Evolutionary conservation across 2,113 vertebrate genomes (phyloP).

Genomic region (Phodopus roborovskii): DNA sequence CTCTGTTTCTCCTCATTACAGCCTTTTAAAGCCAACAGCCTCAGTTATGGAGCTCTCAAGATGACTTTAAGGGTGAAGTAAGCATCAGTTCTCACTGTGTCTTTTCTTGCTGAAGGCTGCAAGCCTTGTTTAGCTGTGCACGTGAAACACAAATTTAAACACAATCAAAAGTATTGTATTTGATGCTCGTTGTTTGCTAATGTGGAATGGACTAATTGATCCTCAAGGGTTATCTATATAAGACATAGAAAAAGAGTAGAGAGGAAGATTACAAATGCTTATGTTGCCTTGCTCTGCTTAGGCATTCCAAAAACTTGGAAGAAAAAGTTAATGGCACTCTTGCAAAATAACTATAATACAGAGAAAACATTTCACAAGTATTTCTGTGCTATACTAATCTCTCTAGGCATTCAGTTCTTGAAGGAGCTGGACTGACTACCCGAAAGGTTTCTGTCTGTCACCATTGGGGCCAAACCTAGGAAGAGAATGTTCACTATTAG

Average conservation of each 20-base stretch:
- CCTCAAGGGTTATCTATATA: not conserved
- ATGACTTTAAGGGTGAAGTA: not conserved
- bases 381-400: not conserved
- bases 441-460: conserved; percentile 21
- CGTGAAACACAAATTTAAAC: not conserved
- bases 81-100: not conserved
- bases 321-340: conserved; percentile 42
- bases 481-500: conserved; percentile 51
- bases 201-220: not conserved
- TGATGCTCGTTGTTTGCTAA: not conserved
- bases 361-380: conserved; percentile 12
- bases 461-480: not conserved
- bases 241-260: not conserved
- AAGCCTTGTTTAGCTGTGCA: not conserved
- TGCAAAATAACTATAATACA: conserved; percentile 31
- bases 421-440: not conserved
- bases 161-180: not conserved
- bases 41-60: not conserved
- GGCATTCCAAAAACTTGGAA: not conserved
- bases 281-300: not conserved
- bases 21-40: not conserved
- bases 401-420: not conserved
- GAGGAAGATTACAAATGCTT: not conserved
- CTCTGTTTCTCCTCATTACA: not conserved
- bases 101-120: not conserved